phyloP scores from a whole-genome alignment of 1,140 invertebrate genomes.

The Aphaenogaster ashmeadi region DNA sequence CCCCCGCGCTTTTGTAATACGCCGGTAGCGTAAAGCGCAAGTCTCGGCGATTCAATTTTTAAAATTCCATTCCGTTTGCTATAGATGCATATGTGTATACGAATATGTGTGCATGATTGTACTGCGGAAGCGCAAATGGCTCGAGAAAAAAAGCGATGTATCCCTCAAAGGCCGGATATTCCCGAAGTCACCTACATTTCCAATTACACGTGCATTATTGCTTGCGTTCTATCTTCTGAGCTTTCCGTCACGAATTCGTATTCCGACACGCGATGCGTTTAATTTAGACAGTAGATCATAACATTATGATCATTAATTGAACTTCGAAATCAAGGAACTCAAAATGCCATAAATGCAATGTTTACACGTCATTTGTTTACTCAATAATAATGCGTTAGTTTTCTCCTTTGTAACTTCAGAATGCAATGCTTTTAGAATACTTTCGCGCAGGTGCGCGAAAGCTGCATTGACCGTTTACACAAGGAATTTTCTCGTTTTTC shows the following conservation, averaged over 20 bases:
- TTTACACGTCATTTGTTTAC: neutral
- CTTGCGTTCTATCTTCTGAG: neutral
- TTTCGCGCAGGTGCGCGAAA: neutral
- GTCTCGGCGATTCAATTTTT: slow-evolving; percentile 64
- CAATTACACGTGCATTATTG: slow-evolving; percentile 34
- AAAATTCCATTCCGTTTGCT: slow-evolving; percentile 63
- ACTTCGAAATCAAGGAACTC: neutral
- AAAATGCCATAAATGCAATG: neutral
- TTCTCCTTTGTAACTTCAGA: neutral
- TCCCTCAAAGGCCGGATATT: slow-evolving; percentile 28
- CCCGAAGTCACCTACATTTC: neutral
- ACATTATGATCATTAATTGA: neutral
- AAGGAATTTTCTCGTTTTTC: slow-evolving; percentile 4
- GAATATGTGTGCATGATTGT: neutral
- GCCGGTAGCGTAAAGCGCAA: slow-evolving; percentile 31
- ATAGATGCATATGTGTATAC: slow-evolving; percentile 15
- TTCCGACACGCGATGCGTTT: neutral
- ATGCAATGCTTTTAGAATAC: neutral
- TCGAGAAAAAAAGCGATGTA: neutral
- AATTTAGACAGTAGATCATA: neutral
- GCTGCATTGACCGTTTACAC: neutral
- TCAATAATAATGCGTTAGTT: neutral
- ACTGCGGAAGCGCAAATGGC: neutral
- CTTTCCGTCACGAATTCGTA: neutral
- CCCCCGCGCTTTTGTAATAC: slow-evolving; percentile 54